These are phyloP conservation scores for Andrena fulva DNA, from an alignment of 2,888 invertebrate species.

Conservation along the genomic window DNA sequence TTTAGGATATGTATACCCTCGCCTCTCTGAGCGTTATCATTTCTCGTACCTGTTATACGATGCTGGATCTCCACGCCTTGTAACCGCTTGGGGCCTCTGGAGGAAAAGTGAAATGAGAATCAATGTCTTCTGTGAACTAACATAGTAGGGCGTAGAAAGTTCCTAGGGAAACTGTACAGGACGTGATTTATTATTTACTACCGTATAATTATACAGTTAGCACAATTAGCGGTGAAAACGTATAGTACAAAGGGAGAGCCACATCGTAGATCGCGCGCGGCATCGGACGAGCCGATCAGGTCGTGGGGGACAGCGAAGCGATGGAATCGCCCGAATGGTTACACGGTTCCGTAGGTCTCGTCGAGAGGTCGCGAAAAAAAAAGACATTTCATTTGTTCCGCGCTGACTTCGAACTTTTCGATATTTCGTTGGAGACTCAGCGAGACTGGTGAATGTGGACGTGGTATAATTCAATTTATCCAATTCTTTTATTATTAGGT, in stretches of 20 bases:
- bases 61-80: conserved; percentile 61
- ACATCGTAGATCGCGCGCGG: conserved; percentile 33
- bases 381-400: conserved; percentile 30
- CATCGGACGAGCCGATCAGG: conserved; percentile 30
- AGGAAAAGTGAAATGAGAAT: conserved; percentile 49
- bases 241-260: conserved; percentile 67
- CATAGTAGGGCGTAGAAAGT: conserved; percentile 68
- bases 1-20: conserved; percentile 15
- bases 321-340: conserved; percentile 9
- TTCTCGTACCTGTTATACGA: conserved; percentile 61
- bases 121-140: conserved; percentile 68
- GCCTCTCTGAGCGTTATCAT: conserved; percentile 24
- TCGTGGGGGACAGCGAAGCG: conserved; percentile 13
- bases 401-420: conserved; percentile 14
- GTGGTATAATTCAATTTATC: conserved; percentile 16
- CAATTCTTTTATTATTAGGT: conserved; percentile 18
- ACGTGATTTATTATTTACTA: conserved; percentile 64
- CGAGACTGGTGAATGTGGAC: not conserved
- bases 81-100: conserved; percentile 56
- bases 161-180: conserved; percentile 67
- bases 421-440: conserved; percentile 24
- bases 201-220: conserved; percentile 59
- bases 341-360: conserved; percentile 23
- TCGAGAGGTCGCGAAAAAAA: conserved; percentile 11
- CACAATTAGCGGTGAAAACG: conserved; percentile 56